Evolutionary conservation across 2,113 vertebrate species (phyloP).

Genomic region (Oreochromis tanganicae): DNA sequence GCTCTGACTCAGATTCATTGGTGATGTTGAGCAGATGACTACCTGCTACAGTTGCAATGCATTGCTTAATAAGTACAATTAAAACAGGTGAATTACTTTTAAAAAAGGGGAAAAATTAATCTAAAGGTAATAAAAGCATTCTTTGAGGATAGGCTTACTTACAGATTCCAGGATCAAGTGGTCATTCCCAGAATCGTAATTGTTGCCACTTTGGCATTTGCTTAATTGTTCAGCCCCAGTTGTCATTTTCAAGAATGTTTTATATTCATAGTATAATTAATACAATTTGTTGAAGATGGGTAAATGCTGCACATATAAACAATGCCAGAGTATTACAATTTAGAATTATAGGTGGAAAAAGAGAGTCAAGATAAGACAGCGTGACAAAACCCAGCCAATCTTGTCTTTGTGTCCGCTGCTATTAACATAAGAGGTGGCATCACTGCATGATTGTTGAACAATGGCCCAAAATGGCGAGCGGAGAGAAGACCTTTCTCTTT

Average conservation of each 20-base stretch:
- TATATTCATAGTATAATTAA: neutral
- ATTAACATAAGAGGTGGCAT: neutral
- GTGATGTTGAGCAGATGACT: neutral
- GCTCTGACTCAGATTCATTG: neutral
- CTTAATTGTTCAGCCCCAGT: neutral
- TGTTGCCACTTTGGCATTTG: neutral
- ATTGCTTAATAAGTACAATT: neutral
- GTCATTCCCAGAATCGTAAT: neutral
- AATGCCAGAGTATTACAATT: neutral
- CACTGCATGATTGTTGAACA: neutral
- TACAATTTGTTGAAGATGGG: neutral
- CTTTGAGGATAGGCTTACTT: neutral
- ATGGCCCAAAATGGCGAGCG: neutral
- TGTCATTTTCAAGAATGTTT: neutral
- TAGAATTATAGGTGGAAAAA: neutral
- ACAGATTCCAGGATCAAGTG: neutral
- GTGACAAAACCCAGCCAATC: neutral
- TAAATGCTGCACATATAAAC: neutral
- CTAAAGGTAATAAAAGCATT: neutral
- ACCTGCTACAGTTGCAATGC: neutral
- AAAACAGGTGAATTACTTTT: neutral
- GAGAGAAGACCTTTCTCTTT: neutral
- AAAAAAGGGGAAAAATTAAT: neutral
- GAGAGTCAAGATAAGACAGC: neutral
- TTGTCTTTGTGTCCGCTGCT: neutral